Evolutionary conservation across 2,113 vertebrate species (phyloP).

Genomic region (Cyanoramphus novaezelandiae): DNA sequence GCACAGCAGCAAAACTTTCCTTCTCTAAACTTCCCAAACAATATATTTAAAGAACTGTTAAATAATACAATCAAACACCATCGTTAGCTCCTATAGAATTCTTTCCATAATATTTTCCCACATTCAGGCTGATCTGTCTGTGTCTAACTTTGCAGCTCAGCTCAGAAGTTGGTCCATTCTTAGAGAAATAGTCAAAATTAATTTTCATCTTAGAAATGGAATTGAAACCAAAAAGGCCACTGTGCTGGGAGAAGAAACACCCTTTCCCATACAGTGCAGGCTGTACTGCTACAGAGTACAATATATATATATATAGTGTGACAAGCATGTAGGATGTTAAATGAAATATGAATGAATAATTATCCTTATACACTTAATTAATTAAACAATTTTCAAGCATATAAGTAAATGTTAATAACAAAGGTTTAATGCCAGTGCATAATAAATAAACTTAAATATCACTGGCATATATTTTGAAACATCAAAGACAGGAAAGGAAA

Average conservation of each 20-base stretch:
- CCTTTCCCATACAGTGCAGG: neutral
- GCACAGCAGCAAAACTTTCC: neutral
- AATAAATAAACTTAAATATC: constrained; percentile 77
- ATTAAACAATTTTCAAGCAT: constrained; percentile 73
- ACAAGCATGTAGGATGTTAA: constrained; percentile 57
- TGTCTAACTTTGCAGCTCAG: neutral
- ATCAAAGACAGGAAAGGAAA: constrained; percentile 69
- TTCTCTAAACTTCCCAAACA: neutral
- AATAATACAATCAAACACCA: neutral
- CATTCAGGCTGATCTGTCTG: neutral
- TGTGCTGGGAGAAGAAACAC: neutral
- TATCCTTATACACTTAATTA: constrained; percentile 70
- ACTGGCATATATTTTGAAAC: constrained; percentile 68
- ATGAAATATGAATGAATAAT: constrained; percentile 69
- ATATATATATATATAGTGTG: neutral
- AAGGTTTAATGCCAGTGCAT: constrained; percentile 73
- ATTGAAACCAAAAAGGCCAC: neutral
- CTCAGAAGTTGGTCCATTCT: neutral
- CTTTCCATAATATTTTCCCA: neutral
- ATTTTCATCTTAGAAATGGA: neutral
- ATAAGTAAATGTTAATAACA: constrained; percentile 75
- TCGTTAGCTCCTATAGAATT: neutral
- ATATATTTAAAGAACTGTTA: neutral
- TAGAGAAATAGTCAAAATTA: neutral
- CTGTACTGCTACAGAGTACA: constrained; percentile 3